phyloP scores from a whole-genome alignment of 92 coral and sea anemone genomes.

The Pocillopora meandrina region DNA sequence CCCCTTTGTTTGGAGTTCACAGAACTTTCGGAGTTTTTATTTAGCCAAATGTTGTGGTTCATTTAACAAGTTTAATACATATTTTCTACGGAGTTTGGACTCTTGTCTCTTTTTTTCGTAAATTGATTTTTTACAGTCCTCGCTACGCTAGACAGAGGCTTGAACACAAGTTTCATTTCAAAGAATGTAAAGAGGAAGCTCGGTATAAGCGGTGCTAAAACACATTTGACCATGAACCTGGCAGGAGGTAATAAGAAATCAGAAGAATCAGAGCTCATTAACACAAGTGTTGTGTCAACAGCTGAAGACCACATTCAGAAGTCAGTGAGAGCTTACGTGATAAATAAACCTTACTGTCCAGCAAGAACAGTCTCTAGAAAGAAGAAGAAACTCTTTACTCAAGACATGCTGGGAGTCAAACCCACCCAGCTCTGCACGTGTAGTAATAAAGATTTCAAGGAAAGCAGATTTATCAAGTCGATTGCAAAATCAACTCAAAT shows the following conservation, averaged over 20 bases:
- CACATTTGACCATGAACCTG: constrained; percentile 48
- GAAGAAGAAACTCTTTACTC: constrained; percentile 52
- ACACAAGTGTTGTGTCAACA: constrained; percentile 29
- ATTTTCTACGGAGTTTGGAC: too few relatives aligned
- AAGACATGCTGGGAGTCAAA: constrained; percentile 70
- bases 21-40: too few relatives aligned
- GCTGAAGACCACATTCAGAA: constrained; percentile 37
- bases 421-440: constrained; percentile 85
- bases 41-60: too few relatives aligned
- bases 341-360: constrained; percentile 49
- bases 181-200: constrained; percentile 40
- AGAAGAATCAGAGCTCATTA: constrained; percentile 43
- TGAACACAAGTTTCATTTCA: constrained; percentile 49
- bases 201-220: constrained; percentile 38
- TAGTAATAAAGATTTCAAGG: constrained; percentile 51
- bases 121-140: too few relatives aligned
- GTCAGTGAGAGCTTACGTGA: constrained; percentile 32
- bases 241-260: constrained; percentile 46
- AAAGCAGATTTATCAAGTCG: constrained; percentile 70
- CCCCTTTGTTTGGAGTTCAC: too few relatives aligned
- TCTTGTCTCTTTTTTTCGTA: too few relatives aligned
- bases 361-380: constrained; percentile 55
- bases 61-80: too few relatives aligned
- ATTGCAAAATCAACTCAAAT: constrained; percentile 56
- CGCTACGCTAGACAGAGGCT: too few relatives aligned